These are phyloP conservation scores for Melitaea cinxia DNA, from an alignment of 1,140 invertebrate species.

Conservation along the genomic window DNA sequence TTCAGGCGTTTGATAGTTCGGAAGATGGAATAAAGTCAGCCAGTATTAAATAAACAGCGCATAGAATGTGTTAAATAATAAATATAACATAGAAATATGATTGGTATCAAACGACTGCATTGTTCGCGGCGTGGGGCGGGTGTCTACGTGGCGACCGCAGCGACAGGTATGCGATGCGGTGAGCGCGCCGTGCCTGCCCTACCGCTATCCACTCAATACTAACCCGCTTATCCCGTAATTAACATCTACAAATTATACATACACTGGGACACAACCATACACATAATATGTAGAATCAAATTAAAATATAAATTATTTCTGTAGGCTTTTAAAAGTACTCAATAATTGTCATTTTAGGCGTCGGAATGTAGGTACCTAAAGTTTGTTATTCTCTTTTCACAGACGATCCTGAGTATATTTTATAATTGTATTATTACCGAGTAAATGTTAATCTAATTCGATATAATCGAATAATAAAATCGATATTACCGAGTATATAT, in stretches of 20 bases:
- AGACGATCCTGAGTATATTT: too few species aligned
- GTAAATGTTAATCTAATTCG: too few species aligned
- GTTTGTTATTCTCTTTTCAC: too few species aligned
- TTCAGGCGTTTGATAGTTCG: too few species aligned
- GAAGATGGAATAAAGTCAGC: too few species aligned
- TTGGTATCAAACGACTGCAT: neutral
- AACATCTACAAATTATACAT: neutral
- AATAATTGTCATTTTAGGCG: too few species aligned
- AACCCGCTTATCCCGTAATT: constrained; percentile 1
- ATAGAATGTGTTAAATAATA: neutral
- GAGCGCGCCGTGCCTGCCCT: constrained; percentile 1
- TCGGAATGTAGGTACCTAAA: too few species aligned
- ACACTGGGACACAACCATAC: neutral
- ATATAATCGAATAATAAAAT: too few species aligned
- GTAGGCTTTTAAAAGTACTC: too few species aligned
- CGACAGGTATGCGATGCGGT: constrained; percentile 16
- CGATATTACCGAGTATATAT: too few species aligned
- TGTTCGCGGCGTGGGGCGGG: neutral
- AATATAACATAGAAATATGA: neutral
- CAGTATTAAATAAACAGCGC: neutral
- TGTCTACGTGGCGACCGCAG: constrained; percentile 15
- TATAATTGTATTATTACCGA: too few species aligned
- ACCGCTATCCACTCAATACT: neutral
- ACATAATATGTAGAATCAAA: neutral
- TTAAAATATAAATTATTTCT: too few species aligned